A percentile compares a stretch with the other conserved stretches of the same genome.
Evolutionary conservation across 2,113 vertebrate species (phyloP).

Genomic region (Scopus umbretta): DNA sequence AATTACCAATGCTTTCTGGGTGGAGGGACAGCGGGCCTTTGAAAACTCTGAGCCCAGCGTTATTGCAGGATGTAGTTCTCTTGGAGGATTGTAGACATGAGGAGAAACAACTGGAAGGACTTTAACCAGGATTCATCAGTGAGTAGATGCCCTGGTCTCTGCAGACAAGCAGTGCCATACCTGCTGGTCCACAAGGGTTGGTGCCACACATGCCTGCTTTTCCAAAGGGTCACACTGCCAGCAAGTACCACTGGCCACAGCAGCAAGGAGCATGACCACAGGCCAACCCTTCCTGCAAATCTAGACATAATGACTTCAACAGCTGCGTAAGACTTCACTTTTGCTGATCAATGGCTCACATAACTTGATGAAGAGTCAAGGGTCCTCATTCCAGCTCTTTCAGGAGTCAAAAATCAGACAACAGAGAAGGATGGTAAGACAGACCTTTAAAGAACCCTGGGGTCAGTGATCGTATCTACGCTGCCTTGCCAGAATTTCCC

Average conservation of each 20-base stretch:
- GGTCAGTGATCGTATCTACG: accelerated
- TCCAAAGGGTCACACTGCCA: not conserved
- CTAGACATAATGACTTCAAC: not conserved
- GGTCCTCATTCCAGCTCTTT: not conserved
- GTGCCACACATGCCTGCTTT: not conserved
- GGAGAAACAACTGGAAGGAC: not conserved
- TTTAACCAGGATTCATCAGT: not conserved
- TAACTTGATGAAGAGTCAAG: not conserved
- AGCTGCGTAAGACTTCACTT: not conserved
- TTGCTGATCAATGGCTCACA: not conserved
- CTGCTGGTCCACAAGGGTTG: not conserved
- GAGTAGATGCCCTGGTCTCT: not conserved
- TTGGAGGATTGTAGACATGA: not conserved
- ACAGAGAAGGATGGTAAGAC: not conserved
- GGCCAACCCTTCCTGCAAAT: not conserved
- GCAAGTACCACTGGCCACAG: not conserved
- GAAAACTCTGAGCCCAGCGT: not conserved
- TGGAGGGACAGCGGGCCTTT: not conserved
- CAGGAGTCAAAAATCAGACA: not conserved
- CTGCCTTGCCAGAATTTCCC: not conserved
- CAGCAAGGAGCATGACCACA: not conserved
- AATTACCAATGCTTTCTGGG: not conserved
- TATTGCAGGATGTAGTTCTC: not conserved
- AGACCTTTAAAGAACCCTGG: not conserved
- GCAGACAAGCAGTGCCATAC: no score